Percentiles rank a stretch among this genome's conserved stretches.
Conservation (phyloP, 2,797 vertebrate genomes). For the Pangasius mekongensis region DNA sequence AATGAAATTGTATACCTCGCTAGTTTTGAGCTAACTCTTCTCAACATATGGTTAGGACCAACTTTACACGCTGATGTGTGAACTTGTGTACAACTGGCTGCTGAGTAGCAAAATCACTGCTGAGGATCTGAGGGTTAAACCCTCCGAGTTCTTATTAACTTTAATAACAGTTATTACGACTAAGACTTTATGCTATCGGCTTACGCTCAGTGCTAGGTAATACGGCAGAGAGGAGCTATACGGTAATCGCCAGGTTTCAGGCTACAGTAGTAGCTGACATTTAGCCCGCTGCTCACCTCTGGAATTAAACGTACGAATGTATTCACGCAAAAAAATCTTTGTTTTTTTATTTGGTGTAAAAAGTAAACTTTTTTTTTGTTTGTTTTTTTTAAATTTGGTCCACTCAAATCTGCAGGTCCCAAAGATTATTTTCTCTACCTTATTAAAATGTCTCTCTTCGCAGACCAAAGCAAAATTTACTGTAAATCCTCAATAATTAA, state of each 20-base stretch:
- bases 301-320: neutral
- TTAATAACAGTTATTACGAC: neutral
- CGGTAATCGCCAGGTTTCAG: neutral
- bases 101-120: neutral
- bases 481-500: neutral
- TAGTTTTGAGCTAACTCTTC: neutral
- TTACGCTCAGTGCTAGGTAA: neutral
- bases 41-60: neutral
- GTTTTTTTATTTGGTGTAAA: neutral
- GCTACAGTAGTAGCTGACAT: neutral
- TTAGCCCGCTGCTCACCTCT: neutral
- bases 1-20: neutral
- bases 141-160: neutral
- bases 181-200: neutral
- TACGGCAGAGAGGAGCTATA: neutral
- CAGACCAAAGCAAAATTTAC: neutral
- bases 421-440: neutral
- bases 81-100: neutral
- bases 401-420: neutral
- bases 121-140: neutral
- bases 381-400: neutral
- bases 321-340: neutral
- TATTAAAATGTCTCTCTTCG: neutral
- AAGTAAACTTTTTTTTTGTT: neutral
- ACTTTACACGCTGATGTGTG: neutral